Evolutionary conservation across 2,113 vertebrate species (phyloP).

Genomic region (Esox niger): DNA sequence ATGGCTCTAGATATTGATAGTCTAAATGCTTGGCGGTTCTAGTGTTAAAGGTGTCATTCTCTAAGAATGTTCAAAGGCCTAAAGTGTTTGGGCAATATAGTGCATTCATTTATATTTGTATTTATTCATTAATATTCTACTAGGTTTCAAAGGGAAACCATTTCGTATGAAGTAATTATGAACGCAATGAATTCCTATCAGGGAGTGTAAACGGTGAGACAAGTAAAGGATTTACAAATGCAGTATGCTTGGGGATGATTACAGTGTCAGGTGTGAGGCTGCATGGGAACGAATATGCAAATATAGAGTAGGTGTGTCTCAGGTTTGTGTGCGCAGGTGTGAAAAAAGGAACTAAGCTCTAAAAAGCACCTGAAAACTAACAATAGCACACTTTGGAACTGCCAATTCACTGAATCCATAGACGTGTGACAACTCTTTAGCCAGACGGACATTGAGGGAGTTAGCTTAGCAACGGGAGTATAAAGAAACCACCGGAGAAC

Average conservation of each 20-base stretch:
- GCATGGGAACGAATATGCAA: background rate
- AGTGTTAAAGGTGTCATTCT: too few species aligned
- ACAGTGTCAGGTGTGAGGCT: background rate
- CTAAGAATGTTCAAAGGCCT: too few species aligned
- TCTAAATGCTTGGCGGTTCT: too few species aligned
- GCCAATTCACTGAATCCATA: background rate
- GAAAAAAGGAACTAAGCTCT: background rate
- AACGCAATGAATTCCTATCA: background rate
- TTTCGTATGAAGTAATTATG: background rate
- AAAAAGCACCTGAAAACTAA: background rate
- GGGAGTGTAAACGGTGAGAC: background rate
- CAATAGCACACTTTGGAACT: background rate
- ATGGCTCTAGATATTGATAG: too few species aligned
- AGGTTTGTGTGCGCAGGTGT: background rate
- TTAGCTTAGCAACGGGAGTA: background rate
- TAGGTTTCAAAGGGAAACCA: background rate
- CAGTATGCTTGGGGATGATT: background rate
- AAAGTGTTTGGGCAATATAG: too few species aligned
- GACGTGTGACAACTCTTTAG: background rate
- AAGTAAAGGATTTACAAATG: background rate
- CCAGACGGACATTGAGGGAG: background rate
- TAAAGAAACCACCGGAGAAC: background rate
- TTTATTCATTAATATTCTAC: background rate
- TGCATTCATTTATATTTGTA: too few species aligned
- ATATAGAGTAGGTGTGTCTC: background rate